These are phyloP conservation scores for Drosophila mimica DNA, from an alignment of 2,888 invertebrate species.

Conservation along the genomic window DNA sequence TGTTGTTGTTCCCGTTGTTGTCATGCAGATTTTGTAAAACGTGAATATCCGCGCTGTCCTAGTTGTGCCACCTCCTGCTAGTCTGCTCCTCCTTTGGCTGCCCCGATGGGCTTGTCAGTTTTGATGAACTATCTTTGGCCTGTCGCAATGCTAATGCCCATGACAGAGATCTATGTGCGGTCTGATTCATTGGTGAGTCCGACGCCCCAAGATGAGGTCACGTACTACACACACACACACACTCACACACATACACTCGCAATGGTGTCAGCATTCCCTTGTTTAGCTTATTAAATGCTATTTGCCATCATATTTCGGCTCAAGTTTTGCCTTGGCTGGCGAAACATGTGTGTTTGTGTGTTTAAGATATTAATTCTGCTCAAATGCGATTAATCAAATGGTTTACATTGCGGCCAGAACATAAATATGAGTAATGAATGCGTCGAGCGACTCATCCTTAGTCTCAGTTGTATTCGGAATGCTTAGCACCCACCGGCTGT, in stretches of 20 bases:
- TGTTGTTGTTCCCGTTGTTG: conserved; percentile 9
- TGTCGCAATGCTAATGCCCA: conserved; percentile 71
- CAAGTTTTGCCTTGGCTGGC: conserved; percentile 3
- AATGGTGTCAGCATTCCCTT: conserved; percentile 60
- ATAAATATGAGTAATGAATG: conserved; percentile 45
- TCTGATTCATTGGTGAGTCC: conserved; percentile 68
- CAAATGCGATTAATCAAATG: conserved; percentile 72
- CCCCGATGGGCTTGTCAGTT: conserved; percentile 74
- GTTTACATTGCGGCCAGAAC: conserved; percentile 18
- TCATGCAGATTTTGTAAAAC: conserved; percentile 67
- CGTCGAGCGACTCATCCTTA: neutral
- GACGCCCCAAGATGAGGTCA: conserved; percentile 62
- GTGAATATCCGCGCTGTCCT: conserved; percentile 44
- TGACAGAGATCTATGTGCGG: conserved; percentile 77
- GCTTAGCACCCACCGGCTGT: neutral
- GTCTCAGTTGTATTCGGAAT: conserved; percentile 7
- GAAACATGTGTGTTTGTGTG: conserved; percentile 23
- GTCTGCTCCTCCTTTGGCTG: conserved; percentile 39
- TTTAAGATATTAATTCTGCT: conserved; percentile 71
- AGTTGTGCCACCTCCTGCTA: conserved; percentile 1
- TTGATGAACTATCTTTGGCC: conserved; percentile 74
- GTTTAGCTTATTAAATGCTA: conserved; percentile 75
- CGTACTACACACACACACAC: conserved; percentile 32
- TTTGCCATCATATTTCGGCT: conserved; percentile 43
- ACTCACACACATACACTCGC: neutral